phyloP scores from a whole-genome alignment of 37 sponge, comb jelly and placozoan genomes.

The Beroe ovata region DNA sequence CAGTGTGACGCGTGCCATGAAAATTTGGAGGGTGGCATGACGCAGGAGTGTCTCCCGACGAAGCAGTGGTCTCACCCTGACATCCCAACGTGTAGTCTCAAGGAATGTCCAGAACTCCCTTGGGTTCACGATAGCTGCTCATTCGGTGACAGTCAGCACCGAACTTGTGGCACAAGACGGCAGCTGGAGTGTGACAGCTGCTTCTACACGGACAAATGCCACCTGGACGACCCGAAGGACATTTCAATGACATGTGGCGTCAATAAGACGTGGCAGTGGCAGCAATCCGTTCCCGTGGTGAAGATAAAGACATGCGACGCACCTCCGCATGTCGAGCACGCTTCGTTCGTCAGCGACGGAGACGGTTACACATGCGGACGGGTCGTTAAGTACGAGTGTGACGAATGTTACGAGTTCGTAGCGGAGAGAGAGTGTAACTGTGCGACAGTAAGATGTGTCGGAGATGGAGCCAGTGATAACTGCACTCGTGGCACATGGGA shows the following conservation, averaged over 20 bases:
- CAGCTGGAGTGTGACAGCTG: conserved; percentile 49
- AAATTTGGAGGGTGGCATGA: not conserved
- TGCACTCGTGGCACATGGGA: conserved; percentile 24
- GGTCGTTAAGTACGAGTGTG: conserved; percentile 46
- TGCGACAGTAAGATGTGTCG: conserved; percentile 10
- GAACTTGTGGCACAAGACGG: not conserved
- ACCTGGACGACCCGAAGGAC: not conserved
- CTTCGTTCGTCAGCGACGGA: conserved; percentile 19
- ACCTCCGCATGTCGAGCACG: conserved; percentile 3
- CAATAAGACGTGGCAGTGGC: conserved; percentile 11
- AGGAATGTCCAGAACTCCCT: conserved; percentile 15
- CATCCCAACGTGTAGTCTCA: conserved; percentile 25
- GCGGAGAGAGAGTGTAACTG: conserved; percentile 23
- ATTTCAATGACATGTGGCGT: not conserved
- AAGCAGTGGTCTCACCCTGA: conserved; percentile 20
- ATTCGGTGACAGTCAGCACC: not conserved
- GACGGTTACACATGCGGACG: conserved; percentile 13
- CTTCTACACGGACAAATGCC: conserved; percentile 23
- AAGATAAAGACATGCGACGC: not conserved
- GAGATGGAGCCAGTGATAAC: not conserved
- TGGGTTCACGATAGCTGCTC: not conserved
- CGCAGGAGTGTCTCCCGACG: conserved; percentile 23
- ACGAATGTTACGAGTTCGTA: conserved; percentile 52
- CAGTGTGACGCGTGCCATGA: conserved; percentile 30
- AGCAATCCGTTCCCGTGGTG: not conserved